Percentiles rank a stretch among this genome's conserved stretches.
These are phyloP conservation scores for Scaptodrosophila latifasciaeformis DNA, from an alignment of 2,888 invertebrate species.

Conservation along the genomic window DNA sequence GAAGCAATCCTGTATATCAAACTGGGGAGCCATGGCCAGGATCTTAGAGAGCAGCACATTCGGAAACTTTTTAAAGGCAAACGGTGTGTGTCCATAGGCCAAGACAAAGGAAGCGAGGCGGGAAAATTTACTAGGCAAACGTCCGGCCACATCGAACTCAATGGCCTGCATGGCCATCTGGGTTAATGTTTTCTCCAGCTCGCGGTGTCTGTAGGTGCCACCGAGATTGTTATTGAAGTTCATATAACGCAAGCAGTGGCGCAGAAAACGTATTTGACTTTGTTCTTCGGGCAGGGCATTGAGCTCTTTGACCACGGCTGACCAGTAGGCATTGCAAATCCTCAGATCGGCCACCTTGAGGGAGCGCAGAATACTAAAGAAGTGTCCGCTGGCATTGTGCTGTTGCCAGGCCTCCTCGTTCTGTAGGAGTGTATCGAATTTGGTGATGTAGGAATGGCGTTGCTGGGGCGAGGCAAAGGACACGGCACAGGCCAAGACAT, in stretches of 20 bases:
- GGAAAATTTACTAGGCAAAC: slow-evolving; percentile 74
- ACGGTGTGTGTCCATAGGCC: slow-evolving; percentile 74
- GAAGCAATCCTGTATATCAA: slow-evolving; percentile 74
- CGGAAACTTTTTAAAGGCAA: slow-evolving; percentile 69
- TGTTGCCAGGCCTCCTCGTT: slow-evolving; percentile 56
- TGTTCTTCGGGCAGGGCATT: slow-evolving; percentile 51
- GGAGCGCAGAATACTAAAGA: slow-evolving; percentile 75
- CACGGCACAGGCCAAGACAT: slow-evolving; percentile 74
- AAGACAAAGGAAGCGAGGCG: slow-evolving; percentile 75
- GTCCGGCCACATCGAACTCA: slow-evolving; percentile 64
- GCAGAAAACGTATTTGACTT: slow-evolving; percentile 64
- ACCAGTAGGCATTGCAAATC: slow-evolving; percentile 76
- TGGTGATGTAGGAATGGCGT: slow-evolving; percentile 71
- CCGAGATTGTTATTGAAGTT: slow-evolving; percentile 77
- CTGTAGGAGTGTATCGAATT: slow-evolving; percentile 67
- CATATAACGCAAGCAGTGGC: slow-evolving; percentile 77
- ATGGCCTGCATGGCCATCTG: slow-evolving; percentile 72
- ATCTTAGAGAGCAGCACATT: slow-evolving; percentile 73
- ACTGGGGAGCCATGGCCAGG: slow-evolving; percentile 73
- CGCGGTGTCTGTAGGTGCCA: slow-evolving; percentile 76
- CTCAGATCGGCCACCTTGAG: slow-evolving; percentile 76
- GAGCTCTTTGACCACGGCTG: slow-evolving; percentile 71
- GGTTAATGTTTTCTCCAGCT: slow-evolving; percentile 75
- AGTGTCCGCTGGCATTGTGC: slow-evolving; percentile 65
- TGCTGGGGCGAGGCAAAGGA: slow-evolving; percentile 75